phyloP scores from a whole-genome alignment of 2,113 vertebrate genomes.

The Microcebus ravelobensis region DNA sequence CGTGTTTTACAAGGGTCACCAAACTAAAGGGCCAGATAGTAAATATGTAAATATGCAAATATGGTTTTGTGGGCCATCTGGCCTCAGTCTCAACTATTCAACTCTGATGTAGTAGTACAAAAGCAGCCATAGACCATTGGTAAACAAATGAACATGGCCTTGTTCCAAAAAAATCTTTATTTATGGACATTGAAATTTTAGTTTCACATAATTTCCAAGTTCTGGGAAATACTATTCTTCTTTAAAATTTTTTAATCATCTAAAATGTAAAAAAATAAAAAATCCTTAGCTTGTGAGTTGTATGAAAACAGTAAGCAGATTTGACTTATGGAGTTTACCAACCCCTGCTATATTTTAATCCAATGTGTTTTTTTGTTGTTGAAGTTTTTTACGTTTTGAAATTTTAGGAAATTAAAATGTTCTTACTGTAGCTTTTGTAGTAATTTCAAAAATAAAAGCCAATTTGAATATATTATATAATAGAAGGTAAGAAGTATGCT shows the following conservation, averaged over 20 bases:
- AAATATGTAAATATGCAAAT: constrained; percentile 29
- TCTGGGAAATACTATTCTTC: background rate
- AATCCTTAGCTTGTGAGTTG: background rate
- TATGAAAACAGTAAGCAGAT: background rate
- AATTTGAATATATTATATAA: background rate
- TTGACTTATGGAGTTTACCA: background rate
- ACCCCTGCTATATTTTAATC: background rate
- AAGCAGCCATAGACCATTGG: background rate
- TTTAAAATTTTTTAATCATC: background rate
- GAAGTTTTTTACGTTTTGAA: background rate
- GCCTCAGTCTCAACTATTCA: background rate
- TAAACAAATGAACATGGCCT: background rate
- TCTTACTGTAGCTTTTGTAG: background rate
- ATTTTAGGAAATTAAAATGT: background rate
- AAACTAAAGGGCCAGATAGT: background rate
- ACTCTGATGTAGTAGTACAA: background rate
- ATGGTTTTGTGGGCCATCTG: background rate
- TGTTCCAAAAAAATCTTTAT: background rate
- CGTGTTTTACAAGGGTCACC: background rate
- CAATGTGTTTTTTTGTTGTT: background rate
- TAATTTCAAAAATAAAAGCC: background rate
- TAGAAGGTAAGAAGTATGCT: background rate
- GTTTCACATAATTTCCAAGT: background rate
- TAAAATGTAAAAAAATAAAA: background rate
- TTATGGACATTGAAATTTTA: constrained; percentile 3